phyloP scores from a whole-genome alignment of 2,113 vertebrate species.

The Megaceryle maxima region DNA sequence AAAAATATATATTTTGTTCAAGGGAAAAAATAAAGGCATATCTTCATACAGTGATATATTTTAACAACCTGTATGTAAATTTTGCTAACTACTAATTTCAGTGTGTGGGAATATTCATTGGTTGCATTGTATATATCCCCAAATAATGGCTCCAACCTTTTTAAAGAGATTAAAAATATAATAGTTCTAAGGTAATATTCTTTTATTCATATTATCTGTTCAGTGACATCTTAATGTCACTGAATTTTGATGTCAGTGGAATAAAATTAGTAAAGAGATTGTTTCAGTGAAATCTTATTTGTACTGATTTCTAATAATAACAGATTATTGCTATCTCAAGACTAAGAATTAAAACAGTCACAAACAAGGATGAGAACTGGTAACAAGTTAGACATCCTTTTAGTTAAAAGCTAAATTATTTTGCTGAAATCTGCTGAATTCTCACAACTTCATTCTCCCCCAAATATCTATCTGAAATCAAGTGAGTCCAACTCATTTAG shows the following conservation, averaged over 20 bases:
- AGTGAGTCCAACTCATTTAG: background rate
- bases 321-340: background rate
- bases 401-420: background rate
- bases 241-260: background rate
- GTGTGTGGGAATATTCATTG: background rate
- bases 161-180: background rate
- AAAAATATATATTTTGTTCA: background rate
- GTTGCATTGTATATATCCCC: background rate
- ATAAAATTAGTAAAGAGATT: background rate
- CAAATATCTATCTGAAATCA: background rate
- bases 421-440: background rate
- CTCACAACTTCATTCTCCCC: background rate
- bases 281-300: background rate
- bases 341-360: background rate
- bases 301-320: background rate
- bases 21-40: rapidly evolving
- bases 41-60: background rate
- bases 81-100: background rate
- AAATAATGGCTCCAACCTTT: background rate
- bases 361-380: background rate
- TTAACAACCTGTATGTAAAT: background rate
- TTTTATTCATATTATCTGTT: background rate
- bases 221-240: background rate
- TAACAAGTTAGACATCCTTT: background rate
- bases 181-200: background rate